These are phyloP conservation scores for Theristicus caerulescens DNA, from an alignment of 2,113 vertebrate species.

Conservation along the genomic window DNA sequence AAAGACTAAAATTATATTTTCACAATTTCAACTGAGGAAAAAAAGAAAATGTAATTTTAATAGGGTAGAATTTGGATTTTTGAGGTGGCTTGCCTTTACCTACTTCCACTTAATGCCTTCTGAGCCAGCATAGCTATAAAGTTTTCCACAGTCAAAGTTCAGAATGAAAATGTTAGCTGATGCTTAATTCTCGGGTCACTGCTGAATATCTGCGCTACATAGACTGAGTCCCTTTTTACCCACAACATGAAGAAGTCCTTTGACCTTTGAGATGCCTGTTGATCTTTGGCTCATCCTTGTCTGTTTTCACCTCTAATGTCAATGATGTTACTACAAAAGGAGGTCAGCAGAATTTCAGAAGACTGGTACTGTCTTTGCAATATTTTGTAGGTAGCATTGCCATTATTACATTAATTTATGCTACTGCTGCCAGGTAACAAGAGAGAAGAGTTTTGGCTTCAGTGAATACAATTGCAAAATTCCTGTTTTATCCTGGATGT, in stretches of 20 bases:
- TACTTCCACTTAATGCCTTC: not conserved
- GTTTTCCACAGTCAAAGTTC: conserved; percentile 19
- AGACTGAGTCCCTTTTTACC: conserved; percentile 42
- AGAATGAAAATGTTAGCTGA: conserved; percentile 23
- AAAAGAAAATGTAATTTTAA: not conserved
- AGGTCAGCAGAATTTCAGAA: conserved; percentile 16
- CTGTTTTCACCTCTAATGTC: conserved; percentile 37
- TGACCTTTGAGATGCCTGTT: conserved; percentile 49
- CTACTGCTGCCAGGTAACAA: not conserved
- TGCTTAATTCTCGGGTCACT: conserved; percentile 5
- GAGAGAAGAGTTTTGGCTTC: not conserved
- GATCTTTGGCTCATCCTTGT: conserved; percentile 27
- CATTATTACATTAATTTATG: conserved; percentile 14
- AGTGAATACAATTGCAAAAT: conserved; percentile 20
- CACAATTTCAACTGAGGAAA: not conserved
- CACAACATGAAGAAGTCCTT: conserved; percentile 52
- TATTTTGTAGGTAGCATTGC: not conserved
- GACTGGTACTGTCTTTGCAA: not conserved
- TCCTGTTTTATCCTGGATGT: conserved; percentile 1
- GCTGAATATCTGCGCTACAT: not conserved
- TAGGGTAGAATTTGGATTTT: not conserved
- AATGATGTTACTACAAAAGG: conserved; percentile 9
- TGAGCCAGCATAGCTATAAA: not conserved
- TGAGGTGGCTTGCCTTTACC: not conserved
- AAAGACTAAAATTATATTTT: not conserved